phyloP scores from a whole-genome alignment of 2,113 vertebrate genomes.

The Scatophagus argus region DNA sequence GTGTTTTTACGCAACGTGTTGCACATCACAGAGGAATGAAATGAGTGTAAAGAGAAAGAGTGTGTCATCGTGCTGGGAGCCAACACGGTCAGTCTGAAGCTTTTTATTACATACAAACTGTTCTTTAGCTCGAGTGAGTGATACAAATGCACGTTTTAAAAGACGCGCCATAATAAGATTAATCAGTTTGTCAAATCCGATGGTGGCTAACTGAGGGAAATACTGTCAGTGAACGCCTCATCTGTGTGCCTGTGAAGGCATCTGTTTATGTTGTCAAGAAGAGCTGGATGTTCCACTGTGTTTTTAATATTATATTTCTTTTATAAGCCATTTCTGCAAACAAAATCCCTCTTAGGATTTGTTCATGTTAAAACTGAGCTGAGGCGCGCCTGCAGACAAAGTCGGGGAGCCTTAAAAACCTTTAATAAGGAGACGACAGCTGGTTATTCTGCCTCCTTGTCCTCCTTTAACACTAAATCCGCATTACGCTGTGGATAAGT shows the following conservation, averaged over 20 bases:
- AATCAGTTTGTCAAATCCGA: background rate
- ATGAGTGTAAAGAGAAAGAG: too few relatives aligned
- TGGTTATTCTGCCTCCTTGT: conserved; percentile 53
- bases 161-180: too few relatives aligned
- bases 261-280: background rate
- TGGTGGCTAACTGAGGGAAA: background rate
- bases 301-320: background rate
- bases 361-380: conserved; percentile 26
- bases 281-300: background rate
- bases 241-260: background rate
- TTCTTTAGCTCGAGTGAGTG: too few relatives aligned
- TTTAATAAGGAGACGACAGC: conserved; percentile 45
- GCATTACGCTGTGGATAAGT: conserved; percentile 55
- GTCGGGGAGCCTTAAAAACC: conserved; percentile 35
- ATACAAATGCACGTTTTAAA: too few relatives aligned
- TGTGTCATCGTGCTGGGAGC: too few relatives aligned
- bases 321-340: conserved; percentile 37
- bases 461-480: conserved; percentile 57
- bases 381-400: conserved; percentile 37
- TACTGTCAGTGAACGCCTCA: too few relatives aligned
- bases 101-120: too few relatives aligned
- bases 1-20: too few relatives aligned
- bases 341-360: conserved; percentile 37
- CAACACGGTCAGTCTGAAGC: too few relatives aligned
- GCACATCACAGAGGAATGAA: too few relatives aligned